phyloP scores from a whole-genome alignment of 2,113 vertebrate species.

The Brachionichthys hirsutus region DNA sequence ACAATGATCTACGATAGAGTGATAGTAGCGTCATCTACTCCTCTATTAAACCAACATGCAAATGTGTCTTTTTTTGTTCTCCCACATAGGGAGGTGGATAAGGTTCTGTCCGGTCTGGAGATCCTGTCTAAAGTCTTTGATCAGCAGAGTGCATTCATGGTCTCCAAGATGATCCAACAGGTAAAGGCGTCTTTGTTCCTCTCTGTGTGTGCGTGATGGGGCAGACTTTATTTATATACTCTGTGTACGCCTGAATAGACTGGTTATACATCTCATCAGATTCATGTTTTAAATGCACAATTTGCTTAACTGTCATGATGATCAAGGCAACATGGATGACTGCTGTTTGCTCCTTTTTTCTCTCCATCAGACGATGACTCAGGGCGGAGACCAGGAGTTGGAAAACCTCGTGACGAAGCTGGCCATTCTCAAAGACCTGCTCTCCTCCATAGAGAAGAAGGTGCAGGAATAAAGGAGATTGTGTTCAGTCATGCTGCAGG shows the following conservation, averaged over 20 bases:
- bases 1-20: no score
- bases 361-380: constrained; percentile 78
- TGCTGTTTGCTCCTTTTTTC: background rate
- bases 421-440: constrained; percentile 91
- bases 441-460: constrained; percentile 95
- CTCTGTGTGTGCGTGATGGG: background rate
- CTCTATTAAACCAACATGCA: no score
- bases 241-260: no score
- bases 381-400: constrained; percentile 91
- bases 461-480: constrained; percentile 56
- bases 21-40: no score
- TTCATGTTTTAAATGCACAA: background rate
- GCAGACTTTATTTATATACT: no score
- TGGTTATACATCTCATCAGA: background rate
- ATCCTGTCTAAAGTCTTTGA: constrained; percentile 96
- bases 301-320: background rate
- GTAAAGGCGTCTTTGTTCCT: constrained; percentile 63
- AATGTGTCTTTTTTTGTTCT: constrained; percentile 3
- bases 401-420: constrained; percentile 92
- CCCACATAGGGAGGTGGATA: constrained; percentile 88
- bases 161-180: constrained; percentile 93
- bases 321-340: background rate
- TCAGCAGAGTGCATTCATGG: constrained; percentile 91
- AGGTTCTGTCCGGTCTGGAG: constrained; percentile 90
- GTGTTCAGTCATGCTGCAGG: background rate